Base-by-base conservation (phyloP, 2,113 vertebrate genomes). In the Numida meleagris region DNA sequence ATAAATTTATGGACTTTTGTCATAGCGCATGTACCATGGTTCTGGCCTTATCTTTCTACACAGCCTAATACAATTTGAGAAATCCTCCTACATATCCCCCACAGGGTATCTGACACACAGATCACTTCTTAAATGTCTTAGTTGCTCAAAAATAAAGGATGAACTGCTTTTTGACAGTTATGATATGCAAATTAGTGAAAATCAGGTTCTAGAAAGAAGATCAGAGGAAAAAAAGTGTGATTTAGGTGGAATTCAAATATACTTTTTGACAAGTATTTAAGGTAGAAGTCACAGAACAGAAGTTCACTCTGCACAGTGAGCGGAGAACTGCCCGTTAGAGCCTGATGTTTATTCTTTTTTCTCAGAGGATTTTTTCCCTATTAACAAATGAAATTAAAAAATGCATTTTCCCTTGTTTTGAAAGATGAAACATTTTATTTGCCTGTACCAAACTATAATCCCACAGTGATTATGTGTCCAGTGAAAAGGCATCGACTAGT, bases 361-460 rank as follows among this genome's bases (percentile, higher is more conserved):
- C 71, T 88, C 80, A 66, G 50, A 82, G 33, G 46, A 86, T 3
- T 51, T 83, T 85, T 87, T 74, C 25, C 48, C 82, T 88, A 70
- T 77, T 73, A 66, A 21, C 68, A 73, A 14, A 51, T 10, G 4
- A 43, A 89, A 89, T 48, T 17, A 29, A 57, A 72, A 80, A 50
- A 58, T 36, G 8, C 29, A 14, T 33, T 6, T 70, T 46, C 14
- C 20, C 43, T 68, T 53, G 23, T 42, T 91, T 70, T 66, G 55
- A 86, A 93, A 91, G 67, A 7, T 48, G 24, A 91, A 85, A 71
- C 21, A 53, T 70, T 76, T 87, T 84, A 66, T 83, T 70, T 90
- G 21, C 51, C n/a, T 76, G 51, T 40, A 73, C 3, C 0, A 1
- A 76, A 53, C 25, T 76, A 45, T 40, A 91, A 80, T 76, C 29